Evolutionary conservation across 2,113 vertebrate species (phyloP).

Genomic region (Otocyon megalotis): DNA sequence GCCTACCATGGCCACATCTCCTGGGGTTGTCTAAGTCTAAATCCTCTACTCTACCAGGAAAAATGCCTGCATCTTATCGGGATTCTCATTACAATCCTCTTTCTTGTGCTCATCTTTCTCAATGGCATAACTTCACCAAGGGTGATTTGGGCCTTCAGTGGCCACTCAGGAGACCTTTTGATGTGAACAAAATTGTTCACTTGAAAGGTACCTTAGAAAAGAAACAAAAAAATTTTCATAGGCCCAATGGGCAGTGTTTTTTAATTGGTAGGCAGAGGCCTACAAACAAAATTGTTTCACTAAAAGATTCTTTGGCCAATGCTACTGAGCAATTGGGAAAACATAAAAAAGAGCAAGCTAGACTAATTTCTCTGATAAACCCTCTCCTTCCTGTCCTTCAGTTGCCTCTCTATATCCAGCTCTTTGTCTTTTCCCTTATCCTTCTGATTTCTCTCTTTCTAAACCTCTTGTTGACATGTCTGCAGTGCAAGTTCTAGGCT

Average conservation of each 20-base stretch:
- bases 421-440: too few species aligned
- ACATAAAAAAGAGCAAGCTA: not conserved
- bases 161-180: not conserved
- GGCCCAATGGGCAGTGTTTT: not conserved
- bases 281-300: not conserved
- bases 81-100: not conserved
- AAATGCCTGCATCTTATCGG: not conserved
- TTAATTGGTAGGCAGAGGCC: not conserved
- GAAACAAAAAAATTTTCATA: not conserved
- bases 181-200: not conserved
- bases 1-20: not conserved
- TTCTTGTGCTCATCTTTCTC: not conserved
- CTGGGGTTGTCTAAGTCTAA: not conserved
- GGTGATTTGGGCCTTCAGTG: not conserved
- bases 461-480: not conserved
- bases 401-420: not conserved
- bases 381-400: not conserved
- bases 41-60: not conserved
- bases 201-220: not conserved
- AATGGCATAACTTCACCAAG: not conserved
- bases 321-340: not conserved
- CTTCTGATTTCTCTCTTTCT: not conserved
- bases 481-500: not conserved
- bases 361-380: not conserved
- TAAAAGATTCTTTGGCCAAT: not conserved